phyloP scores from a whole-genome alignment of 2,113 vertebrate species.

The Dolichallabes microphthalmus region DNA sequence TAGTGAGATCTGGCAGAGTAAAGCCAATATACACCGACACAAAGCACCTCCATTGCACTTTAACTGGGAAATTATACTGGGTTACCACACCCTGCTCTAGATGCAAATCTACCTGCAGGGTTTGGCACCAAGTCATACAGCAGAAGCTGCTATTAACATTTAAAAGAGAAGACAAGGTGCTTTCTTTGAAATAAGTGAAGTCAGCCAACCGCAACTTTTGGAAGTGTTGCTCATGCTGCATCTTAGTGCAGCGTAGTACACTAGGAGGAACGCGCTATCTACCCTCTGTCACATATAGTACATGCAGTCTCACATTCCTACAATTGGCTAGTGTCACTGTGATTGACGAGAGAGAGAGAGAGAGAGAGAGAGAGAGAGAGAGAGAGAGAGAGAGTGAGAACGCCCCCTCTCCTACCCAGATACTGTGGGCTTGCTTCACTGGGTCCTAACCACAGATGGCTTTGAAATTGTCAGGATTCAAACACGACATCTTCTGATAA shows the following conservation, averaged over 20 bases:
- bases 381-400: neutral
- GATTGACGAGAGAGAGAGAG: neutral
- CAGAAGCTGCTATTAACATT: neutral
- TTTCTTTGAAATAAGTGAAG: neutral
- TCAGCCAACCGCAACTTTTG: neutral
- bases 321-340: neutral
- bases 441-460: neutral
- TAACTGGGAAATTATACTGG: neutral
- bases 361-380: too few species aligned
- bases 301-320: neutral
- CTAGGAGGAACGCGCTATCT: neutral
- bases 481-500: neutral
- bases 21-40: conserved; percentile 9
- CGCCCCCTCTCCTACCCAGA: neutral
- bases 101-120: conserved; percentile 26
- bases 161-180: neutral
- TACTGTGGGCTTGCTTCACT: neutral
- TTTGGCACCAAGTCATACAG: neutral
- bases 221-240: neutral
- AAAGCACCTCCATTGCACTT: conserved; percentile 1
- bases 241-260: neutral
- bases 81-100: neutral
- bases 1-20: conserved; percentile 1
- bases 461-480: neutral
- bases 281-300: neutral